Evolutionary conservation across 2,888 invertebrate species (phyloP), one percentile per base, ranked within the genome.

Genomic region (Cryptocephalus primarius): DNA sequence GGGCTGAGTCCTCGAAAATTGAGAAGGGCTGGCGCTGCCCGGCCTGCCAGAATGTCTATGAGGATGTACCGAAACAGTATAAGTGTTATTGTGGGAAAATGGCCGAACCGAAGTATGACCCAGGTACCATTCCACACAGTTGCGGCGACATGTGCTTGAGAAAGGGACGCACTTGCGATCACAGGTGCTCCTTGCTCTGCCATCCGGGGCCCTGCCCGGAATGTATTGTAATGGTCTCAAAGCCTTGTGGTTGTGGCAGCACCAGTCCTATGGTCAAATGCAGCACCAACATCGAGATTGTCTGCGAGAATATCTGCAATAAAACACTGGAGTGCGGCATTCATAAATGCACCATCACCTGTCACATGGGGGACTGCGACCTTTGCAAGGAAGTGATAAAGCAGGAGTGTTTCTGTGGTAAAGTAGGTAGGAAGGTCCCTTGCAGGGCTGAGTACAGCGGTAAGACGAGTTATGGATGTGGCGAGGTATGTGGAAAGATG

Each of bases 161-260:
- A 9, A 61, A 62, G 49, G 69, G 73, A n/a, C 72, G 76, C 13
- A 74, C 54, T 48, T 77, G 80, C 63, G 68, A 74, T 1, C 84
- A 84, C 61, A 77, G 79, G 0, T 93, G 93, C 68, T 83, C 80
- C 9, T 70, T 92, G 56, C 75, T 85, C 1, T 95, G 94, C 64
- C 95, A 96, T 68, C 95, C 95, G 0, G 96, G 96, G 0, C 92
- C 94, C 0, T 96, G 96, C 70, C 92, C 93, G 1, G 83, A 86
- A 0, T 96, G 95, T 61, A 80, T 80, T 55, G 83, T 87, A 1
- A 84, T 83, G 60, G 80, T 88, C 10, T 73, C 69, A 45, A 81
- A 83, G 49, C 71, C 75, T 54, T 92, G 92, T 58, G 87, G 86
- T 2, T 93, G 92, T 61, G 87, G 87, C 0, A 46, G 78, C 42